Evolutionary conservation across 2,888 invertebrate genomes (phyloP).

Genomic region (Oithona nana): DNA sequence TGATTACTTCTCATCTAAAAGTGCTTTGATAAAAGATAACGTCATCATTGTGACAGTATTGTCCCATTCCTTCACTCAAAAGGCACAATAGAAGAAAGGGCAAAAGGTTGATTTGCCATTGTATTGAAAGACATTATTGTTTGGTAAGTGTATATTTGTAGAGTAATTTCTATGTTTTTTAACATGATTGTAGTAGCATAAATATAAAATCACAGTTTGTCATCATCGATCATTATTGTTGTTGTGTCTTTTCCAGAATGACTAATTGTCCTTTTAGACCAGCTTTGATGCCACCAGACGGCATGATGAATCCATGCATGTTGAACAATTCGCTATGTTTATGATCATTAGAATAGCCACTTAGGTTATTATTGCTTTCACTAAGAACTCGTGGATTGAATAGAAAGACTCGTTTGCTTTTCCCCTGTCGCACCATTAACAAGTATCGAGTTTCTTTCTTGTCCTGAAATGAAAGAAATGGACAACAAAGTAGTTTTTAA

Average conservation of each 20-base stretch:
- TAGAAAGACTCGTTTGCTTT: conserved; percentile 4
- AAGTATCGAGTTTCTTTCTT: conserved; percentile 25
- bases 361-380: not conserved
- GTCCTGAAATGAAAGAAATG: too few species aligned
- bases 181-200: not conserved
- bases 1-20: too few species aligned
- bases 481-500: too few species aligned
- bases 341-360: not conserved
- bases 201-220: not conserved
- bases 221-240: not conserved
- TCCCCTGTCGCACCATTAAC: conserved; percentile 16
- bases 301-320: not conserved
- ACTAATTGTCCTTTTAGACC: not conserved
- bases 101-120: too few species aligned
- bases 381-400: not conserved
- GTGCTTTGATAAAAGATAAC: too few species aligned
- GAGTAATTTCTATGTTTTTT: not conserved
- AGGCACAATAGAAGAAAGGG: too few species aligned
- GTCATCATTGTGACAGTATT: too few species aligned
- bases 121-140: too few species aligned
- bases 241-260: not conserved
- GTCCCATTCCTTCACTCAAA: too few species aligned
- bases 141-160: too few species aligned
- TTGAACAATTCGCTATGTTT: not conserved
- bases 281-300: not conserved